Evolutionary conservation across 2,888 invertebrate species (phyloP), one percentile per base, ranked within the genome.

Genomic region (Apotomis betuletana): DNA sequence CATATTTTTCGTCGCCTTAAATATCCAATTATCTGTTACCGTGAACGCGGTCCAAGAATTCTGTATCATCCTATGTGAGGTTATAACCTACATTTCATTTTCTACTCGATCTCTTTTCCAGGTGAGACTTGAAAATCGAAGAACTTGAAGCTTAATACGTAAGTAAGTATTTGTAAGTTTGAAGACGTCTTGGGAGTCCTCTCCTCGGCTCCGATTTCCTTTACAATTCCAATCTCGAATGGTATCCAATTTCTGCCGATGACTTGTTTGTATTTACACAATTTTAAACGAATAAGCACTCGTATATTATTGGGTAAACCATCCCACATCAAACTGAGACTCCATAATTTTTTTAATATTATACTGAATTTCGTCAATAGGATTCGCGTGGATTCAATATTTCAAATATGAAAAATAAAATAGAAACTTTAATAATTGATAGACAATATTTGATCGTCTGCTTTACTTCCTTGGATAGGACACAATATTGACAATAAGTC

Each of bases 201-300:
- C 78, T 74, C 80, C 74, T 62, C 76, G 76, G 81, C 83, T 84
- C 85, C 83, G 79, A 86, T 89, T 87, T 85, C 83, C 83, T 82
- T 78, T 74, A 75, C 81, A 82, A 82, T 78, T 81, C 81, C 83
- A 81, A 76, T 82, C 81, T 77, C 15, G 63, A 81, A 83, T 77
- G 79, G 78, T 78, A 82, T 86, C 84, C 87, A 88, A 88, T 90
- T 87, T 88, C 85, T 86, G 83, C 69, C n/a, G 69, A 63, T 64
- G 82, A 74, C 78, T 81, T 83, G 77, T 85, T 86, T 84, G 80
- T 82, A 81, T 77, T 85, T 81, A 83, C 77, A 76, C 79, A 80
- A 78, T 85, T 82, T 81, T 69, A 69, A 76, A 76, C 75, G 64
- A 77, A 70, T 69, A 58, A 67, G 51, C 27, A 62, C 3, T 0